Percentiles rank a stretch among this genome's conserved stretches.
These are phyloP conservation scores for Drosophila incognita DNA, from an alignment of 2,888 invertebrate species.

Conservation along the genomic window DNA sequence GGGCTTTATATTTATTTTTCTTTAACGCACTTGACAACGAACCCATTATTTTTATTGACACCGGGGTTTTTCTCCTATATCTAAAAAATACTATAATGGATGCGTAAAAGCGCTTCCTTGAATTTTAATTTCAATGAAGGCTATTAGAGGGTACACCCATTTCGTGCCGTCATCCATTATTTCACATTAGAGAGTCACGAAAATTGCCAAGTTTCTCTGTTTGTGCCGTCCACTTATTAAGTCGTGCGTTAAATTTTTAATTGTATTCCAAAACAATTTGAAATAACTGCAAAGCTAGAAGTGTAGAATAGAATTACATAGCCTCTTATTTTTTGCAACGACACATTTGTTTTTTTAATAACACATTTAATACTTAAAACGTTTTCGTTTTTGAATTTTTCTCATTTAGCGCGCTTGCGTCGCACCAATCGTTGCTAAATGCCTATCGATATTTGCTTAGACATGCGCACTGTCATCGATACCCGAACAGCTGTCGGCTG, in stretches of 20 bases:
- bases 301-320: too few relatives aligned
- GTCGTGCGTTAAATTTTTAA: constrained; percentile 19
- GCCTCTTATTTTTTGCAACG: not conserved
- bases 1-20: constrained; percentile 36
- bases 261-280: not conserved
- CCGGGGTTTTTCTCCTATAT: not conserved
- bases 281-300: not conserved
- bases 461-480: constrained; percentile 66
- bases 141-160: not conserved
- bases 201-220: constrained; percentile 20
- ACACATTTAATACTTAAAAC: not conserved
- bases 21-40: constrained; percentile 15
- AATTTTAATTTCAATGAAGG: constrained; percentile 24
- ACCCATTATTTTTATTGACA: constrained; percentile 3
- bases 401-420: constrained; percentile 33
- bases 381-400: constrained; percentile 29
- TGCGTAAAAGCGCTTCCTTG: constrained; percentile 12
- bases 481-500: constrained; percentile 56
- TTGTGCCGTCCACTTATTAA: constrained; percentile 10
- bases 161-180: not conserved
- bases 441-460: constrained; percentile 40
- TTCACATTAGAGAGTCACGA: not conserved
- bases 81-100: constrained; percentile 4
- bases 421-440: constrained; percentile 4
- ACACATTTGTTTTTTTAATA: not conserved